Base-by-base conservation (phyloP, 2,113 vertebrate species). In the Oxyruncus cristatus region DNA sequence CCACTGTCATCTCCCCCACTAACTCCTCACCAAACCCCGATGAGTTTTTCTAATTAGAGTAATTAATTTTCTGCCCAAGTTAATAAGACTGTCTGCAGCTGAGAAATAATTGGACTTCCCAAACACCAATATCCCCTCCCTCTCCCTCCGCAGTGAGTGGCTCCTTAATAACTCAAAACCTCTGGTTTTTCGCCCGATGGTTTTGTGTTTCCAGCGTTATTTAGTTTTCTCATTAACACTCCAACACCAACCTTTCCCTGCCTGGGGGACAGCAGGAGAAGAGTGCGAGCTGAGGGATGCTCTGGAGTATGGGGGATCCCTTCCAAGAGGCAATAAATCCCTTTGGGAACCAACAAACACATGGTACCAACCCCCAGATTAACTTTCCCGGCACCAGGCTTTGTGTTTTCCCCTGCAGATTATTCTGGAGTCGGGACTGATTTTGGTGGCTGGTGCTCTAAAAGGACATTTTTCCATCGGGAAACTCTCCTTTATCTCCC, bases 31-130 rank as follows among this genome's bases (percentile, higher is more conserved):
- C 97, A 93, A 97, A 98, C 93, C 97, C 97, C 98, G 98, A 96
- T 89, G 97, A 96, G 97, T 89, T 97, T 98, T 98, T 98, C 98
- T 98, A 98, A 98, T 98, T 97, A 98, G 97, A 97, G 97, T 98
- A 98, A 98, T 98, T 98, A 98, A 98, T 98, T 98, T 98, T 97
- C 97, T 98, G 97, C 97, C 98, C 96, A 97, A 98, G 97, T 98
- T 98, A 98, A 98, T 98, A 98, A 98, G 98, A 92, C 97, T 98
- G 98, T 98, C 98, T 97, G 95, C 97, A 89, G 96, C 92, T 97
- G 93, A 98, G 97, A 97, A 98, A 98, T 98, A 98, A 98, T 98
- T 98, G 95, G 97, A 95, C 97, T 98, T 97, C 88, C 97, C 97
- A 96, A 98, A 97, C 97, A 98, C 96, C 98, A 95, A 86, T 96